A percentile compares a stretch with the other conserved stretches of the same genome.
Evolutionary conservation across 2,888 invertebrate genomes (phyloP).

Genomic region (Tillus elongatus): DNA sequence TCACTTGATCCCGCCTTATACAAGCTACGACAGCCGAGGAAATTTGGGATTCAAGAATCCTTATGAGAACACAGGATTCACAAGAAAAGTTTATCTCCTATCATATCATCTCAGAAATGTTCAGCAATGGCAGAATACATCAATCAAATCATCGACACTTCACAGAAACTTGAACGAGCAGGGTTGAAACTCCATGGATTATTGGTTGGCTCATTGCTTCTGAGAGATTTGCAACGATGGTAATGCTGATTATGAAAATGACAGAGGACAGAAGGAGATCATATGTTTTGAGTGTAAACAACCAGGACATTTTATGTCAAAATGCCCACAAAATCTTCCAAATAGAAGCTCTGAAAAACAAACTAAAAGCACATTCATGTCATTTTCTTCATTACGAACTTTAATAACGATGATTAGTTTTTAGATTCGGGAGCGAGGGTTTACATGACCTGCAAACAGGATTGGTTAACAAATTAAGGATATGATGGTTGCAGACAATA

Average conservation of each 20-base stretch:
- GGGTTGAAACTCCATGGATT: conserved; percentile 4
- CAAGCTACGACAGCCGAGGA: conserved; percentile 10
- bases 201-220: conserved; percentile 22
- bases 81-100: conserved; percentile 11
- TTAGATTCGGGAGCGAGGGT: too few species aligned
- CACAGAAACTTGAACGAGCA: too few species aligned
- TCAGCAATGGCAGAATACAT: conserved; percentile 11
- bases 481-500: too few species aligned
- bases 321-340: conserved; percentile 13
- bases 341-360: neutral
- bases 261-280: too few species aligned
- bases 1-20: neutral
- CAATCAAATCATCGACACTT: conserved; percentile 8
- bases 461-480: too few species aligned
- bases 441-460: too few species aligned
- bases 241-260: too few species aligned
- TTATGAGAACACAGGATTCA: conserved; percentile 12
- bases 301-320: conserved; percentile 17
- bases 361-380: conserved; percentile 3
- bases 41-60: too few species aligned
- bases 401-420: too few species aligned
- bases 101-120: conserved; percentile 11
- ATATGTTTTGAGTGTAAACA: conserved; percentile 14
- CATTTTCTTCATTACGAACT: neutral
- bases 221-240: conserved; percentile 21